Conservation (phyloP, 2,888 invertebrate species). For the Brachyptera putata region DNA sequence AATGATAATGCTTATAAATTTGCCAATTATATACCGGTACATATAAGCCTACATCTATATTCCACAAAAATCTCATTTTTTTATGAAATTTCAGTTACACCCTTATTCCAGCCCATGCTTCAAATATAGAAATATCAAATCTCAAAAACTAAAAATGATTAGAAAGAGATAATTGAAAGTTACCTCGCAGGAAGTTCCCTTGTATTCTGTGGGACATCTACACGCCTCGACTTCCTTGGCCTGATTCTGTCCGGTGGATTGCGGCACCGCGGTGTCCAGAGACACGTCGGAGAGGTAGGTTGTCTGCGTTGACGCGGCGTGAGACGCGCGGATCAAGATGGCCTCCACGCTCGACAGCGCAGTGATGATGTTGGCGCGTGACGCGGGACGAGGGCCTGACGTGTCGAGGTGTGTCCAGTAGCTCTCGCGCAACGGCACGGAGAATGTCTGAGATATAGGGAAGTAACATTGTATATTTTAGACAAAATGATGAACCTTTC, state of each 20-base stretch:
- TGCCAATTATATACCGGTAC: too few relatives aligned
- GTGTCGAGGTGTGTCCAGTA: slow-evolving; percentile 59
- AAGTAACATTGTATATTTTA: too few relatives aligned
- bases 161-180: too few relatives aligned
- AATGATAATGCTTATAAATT: too few relatives aligned
- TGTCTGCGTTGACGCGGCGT: slow-evolving; percentile 58
- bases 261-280: slow-evolving; percentile 76
- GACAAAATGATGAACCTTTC: too few relatives aligned
- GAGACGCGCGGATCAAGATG: slow-evolving; percentile 78
- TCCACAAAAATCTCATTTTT: too few relatives aligned
- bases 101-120: too few relatives aligned
- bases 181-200: slow-evolving; percentile 78
- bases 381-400: slow-evolving; percentile 55
- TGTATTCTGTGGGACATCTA: slow-evolving; percentile 74
- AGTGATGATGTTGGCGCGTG: slow-evolving; percentile 77
- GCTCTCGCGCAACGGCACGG: slow-evolving; percentile 60
- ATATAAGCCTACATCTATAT: too few relatives aligned
- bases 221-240: slow-evolving; percentile 84
- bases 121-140: too few relatives aligned
- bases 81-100: too few relatives aligned
- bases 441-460: slow-evolving; percentile 50
- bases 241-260: slow-evolving; percentile 54
- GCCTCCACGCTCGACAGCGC: slow-evolving; percentile 78
- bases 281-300: slow-evolving; percentile 76
- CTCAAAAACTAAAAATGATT: too few relatives aligned